Percentiles rank a stretch among this genome's conserved stretches.
Evolutionary conservation across 1,140 invertebrate genomes (phyloP).

Genomic region (Homarus americanus): DNA sequence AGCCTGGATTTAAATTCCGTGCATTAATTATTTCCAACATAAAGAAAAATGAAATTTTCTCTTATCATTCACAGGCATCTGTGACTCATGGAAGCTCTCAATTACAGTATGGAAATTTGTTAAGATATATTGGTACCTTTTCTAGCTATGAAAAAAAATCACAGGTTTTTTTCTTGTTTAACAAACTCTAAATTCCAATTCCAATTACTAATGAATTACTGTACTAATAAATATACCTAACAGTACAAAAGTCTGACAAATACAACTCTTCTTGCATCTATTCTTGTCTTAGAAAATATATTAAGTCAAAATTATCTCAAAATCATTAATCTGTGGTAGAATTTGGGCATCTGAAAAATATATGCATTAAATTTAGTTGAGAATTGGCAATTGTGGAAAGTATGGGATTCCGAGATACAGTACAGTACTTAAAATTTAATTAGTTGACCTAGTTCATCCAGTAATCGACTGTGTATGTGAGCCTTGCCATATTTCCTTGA

Average conservation of each 20-base stretch:
- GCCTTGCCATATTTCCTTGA: neutral
- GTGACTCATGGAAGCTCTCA: neutral
- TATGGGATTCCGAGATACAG: neutral
- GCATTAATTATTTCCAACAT: no score
- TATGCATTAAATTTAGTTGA: neutral
- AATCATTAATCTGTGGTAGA: no score
- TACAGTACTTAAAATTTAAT: neutral
- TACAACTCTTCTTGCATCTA: no score
- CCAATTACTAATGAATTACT: no score
- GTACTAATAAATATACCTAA: no score
- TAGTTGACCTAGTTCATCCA: neutral
- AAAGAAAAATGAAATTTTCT: neutral
- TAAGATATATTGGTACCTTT: no score
- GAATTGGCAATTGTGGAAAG: neutral
- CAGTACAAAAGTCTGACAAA: no score
- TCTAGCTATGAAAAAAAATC: no score
- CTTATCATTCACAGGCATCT: neutral
- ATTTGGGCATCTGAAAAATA: neutral
- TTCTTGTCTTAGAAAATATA: no score
- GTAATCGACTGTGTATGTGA: neutral
- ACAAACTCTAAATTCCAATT: no score
- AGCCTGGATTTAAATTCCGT: neutral
- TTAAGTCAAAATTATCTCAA: no score
- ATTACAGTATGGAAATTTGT: neutral
- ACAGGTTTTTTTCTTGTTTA: no score